Percentiles rank a stretch among this genome's conserved stretches.
Conservation (phyloP, 1,140 invertebrate genomes). For the Akabosia matsudoensis region DNA sequence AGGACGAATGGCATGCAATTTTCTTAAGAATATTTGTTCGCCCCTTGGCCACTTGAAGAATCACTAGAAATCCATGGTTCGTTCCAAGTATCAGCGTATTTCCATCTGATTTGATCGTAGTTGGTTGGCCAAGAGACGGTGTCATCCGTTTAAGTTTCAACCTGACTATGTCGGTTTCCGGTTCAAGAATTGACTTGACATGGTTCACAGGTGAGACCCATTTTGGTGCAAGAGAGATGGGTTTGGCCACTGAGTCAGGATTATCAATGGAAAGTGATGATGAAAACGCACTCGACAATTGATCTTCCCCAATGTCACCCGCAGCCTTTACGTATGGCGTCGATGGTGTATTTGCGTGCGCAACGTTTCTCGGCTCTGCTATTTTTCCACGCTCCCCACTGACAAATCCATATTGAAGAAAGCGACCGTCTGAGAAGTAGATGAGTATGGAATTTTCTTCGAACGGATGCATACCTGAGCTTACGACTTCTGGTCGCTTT, state of each 20-base stretch:
- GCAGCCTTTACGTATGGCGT: conserved; percentile 22
- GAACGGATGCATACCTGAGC: conserved; percentile 27
- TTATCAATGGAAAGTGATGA: background rate
- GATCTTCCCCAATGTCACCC: background rate
- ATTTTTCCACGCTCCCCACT: conserved; percentile 2
- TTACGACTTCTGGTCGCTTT: conserved; percentile 42
- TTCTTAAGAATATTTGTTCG: conserved; percentile 28
- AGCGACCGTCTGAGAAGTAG: conserved; percentile 42
- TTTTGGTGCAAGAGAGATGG: background rate
- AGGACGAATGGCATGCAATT: conserved; percentile 38
- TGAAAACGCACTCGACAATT: background rate
- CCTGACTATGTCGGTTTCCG: conserved; percentile 21
- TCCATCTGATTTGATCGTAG: conserved; percentile 29
- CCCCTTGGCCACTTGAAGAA: conserved; percentile 20
- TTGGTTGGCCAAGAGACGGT: conserved; percentile 28
- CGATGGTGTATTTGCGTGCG: conserved; percentile 22
- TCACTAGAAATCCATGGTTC: conserved; percentile 29
- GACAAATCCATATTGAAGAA: conserved; percentile 31
- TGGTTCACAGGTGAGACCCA: conserved; percentile 21
- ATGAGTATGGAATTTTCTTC: conserved; percentile 35
- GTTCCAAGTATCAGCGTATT: conserved; percentile 32
- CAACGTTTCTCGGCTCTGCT: background rate
- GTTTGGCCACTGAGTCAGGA: background rate
- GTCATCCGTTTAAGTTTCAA: conserved; percentile 37
- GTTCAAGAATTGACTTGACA: conserved; percentile 28